Evolutionary conservation across 2,113 vertebrate species (phyloP), one percentile per base, ranked within the genome.

Genomic region (Otus sunia): DNA sequence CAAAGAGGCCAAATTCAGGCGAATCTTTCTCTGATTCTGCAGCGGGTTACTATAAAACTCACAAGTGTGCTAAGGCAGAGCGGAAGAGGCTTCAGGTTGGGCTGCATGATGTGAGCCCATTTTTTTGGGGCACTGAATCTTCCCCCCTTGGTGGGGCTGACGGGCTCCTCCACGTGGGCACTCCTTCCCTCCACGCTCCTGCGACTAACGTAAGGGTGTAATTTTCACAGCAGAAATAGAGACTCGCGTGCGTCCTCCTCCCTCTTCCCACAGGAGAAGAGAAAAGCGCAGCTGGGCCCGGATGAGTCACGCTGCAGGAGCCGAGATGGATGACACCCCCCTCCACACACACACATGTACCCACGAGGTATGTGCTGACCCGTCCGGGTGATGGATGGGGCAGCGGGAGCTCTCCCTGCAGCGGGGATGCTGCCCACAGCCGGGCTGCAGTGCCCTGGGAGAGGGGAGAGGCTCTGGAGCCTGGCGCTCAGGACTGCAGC

Each of bases 241-340:
- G 86, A 21, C 78, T 67, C 16, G 22, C 2, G 8, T 21, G 68
- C 11, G 22, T 64, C 79, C 72, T 93, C 80, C 90, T 94, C 71
- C 74, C 66, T 73, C 88, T 93, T 92, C 87, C 85, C 68, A 37
- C 84, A 36, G 60, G 60, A 83, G 45, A 53, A 83, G 68, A 71
- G 43, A 85, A 55, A 76, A 95, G 83, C 8, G 6, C 96, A 96
- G 96, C 94, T 95, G 96, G 93, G 90, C 37, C 82, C 43, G 79
- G 67, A 30, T 97, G 96, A 97, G 79, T 97, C 97, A 97, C 13
- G 1, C 17, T 32, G 88, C 74, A 79, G 73, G 67, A 95, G 95
- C 56, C 1, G 39, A 52, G 85, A 64, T 25, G 80, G 78, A 69
- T 71, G 94, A 60, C 71, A 69, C 32, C 49, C 63, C 69, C 15